Evolutionary conservation across 2,113 vertebrate genomes (phyloP).

Genomic region (Desmodus rotundus): DNA sequence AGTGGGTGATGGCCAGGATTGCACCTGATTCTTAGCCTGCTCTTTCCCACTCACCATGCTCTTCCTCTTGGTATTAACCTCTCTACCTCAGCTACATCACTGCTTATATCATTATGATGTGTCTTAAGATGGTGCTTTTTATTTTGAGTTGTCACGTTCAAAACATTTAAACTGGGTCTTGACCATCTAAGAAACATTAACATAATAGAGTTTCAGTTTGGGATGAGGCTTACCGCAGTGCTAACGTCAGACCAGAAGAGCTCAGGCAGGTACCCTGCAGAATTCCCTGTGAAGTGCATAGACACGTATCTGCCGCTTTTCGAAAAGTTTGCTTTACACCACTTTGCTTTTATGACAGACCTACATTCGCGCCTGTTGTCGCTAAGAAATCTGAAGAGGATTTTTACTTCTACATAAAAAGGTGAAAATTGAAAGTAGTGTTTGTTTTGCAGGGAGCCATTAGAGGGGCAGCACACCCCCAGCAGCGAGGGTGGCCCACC

Average conservation of each 20-base stretch:
- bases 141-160: not conserved
- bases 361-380: not conserved
- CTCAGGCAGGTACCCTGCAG: not conserved
- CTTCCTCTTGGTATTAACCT: not conserved
- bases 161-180: not conserved
- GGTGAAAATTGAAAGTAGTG: not conserved
- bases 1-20: not conserved
- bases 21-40: not conserved
- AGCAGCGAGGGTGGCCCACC: not conserved
- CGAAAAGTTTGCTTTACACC: not conserved
- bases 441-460: not conserved
- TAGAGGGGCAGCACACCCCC: not conserved
- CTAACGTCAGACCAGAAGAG: not conserved
- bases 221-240: not conserved
- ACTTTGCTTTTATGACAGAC: not conserved
- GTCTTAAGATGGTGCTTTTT: not conserved
- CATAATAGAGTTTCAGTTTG: not conserved
- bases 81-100: not conserved
- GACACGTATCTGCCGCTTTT: no score
- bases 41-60: not conserved
- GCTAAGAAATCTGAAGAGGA: not conserved
- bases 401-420: not conserved
- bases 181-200: not conserved
- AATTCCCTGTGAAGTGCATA: not conserved
- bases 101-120: not conserved